phyloP scores from a whole-genome alignment of 2,888 invertebrate genomes.

The Pinctada fucata region DNA sequence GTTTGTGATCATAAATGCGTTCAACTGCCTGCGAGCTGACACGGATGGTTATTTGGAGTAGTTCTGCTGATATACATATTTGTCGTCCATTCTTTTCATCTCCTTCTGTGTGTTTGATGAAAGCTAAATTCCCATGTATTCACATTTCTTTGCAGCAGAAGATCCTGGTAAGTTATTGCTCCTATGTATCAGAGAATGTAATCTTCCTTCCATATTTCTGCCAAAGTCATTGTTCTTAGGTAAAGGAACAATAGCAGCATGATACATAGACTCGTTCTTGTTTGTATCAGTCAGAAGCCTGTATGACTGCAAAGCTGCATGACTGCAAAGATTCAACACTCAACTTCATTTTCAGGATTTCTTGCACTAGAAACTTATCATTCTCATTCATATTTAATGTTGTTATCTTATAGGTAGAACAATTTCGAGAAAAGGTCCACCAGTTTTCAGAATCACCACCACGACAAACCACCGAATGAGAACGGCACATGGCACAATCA shows the following conservation, averaged over 20 bases:
- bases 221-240: not conserved
- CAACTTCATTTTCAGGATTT: not conserved
- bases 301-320: not conserved
- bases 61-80: not conserved
- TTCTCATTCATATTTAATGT: not conserved
- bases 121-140: constrained; percentile 4
- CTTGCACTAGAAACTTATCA: not conserved
- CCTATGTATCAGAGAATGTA: not conserved
- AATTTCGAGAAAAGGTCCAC: not conserved
- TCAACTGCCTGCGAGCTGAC: too few relatives aligned
- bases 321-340: constrained; percentile 5
- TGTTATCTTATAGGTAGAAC: not conserved
- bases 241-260: not conserved
- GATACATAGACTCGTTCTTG: not conserved
- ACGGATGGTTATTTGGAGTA: too few relatives aligned
- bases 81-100: constrained; percentile 4
- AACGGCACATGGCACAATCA: constrained; percentile 1
- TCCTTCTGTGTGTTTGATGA: not conserved
- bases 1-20: too few relatives aligned
- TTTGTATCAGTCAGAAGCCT: not conserved
- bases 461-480: not conserved
- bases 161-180: not conserved
- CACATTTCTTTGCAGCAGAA: not conserved
- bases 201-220: not conserved
- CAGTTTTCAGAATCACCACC: not conserved